Conservation (phyloP, 2,888 invertebrate genomes). For the Calephelis perditalis region DNA sequence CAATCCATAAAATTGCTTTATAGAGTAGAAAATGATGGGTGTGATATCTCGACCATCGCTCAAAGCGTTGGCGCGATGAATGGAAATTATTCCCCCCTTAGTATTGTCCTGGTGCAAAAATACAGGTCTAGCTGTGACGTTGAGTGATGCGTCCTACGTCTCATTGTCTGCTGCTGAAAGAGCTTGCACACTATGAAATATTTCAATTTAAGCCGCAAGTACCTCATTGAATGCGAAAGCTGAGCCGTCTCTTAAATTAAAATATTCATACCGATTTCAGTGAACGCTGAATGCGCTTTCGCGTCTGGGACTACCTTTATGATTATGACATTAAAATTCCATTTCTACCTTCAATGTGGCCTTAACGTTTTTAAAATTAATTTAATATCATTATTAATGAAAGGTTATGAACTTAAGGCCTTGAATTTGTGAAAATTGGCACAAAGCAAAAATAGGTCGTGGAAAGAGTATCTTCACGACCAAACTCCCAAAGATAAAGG, state of each 20-base stretch:
- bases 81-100: conserved; percentile 67
- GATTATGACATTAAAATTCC: conserved; percentile 24
- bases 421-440: too few relatives aligned
- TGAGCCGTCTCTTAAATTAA: conserved; percentile 44
- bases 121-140: conserved; percentile 61
- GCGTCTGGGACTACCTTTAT: conserved; percentile 23
- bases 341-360: background rate
- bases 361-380: background rate
- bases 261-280: conserved; percentile 56
- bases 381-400: too few relatives aligned
- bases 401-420: too few relatives aligned
- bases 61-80: conserved; percentile 51
- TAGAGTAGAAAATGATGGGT: conserved; percentile 9
- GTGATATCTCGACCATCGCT: conserved; percentile 35
- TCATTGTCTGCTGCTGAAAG: conserved; percentile 69
- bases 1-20: conserved; percentile 5
- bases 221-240: conserved; percentile 57
- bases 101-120: conserved; percentile 69
- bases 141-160: conserved; percentile 70
- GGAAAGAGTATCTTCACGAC: too few relatives aligned
- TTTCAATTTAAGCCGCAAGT: conserved; percentile 60
- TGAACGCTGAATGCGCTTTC: conserved; percentile 41
- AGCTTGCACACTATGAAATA: conserved; percentile 72
- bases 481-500: too few relatives aligned
- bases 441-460: too few relatives aligned